These are phyloP conservation scores for Platynereis dumerilii DNA, from an alignment of 2,888 invertebrate genomes.

Conservation along the genomic window DNA sequence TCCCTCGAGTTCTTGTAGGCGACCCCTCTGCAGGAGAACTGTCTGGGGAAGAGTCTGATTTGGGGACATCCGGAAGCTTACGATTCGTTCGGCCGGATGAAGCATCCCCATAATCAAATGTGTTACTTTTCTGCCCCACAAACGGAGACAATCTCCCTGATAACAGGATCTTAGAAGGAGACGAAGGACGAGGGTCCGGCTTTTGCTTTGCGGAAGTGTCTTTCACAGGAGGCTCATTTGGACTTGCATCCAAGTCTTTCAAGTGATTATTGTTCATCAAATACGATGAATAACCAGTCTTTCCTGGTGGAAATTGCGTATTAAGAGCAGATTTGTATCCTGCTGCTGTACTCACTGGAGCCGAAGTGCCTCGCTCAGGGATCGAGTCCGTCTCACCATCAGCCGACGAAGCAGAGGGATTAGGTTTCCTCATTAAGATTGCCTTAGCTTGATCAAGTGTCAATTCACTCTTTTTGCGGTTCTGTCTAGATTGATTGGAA, in stretches of 20 bases:
- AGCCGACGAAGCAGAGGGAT: neutral
- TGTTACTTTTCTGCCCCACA: neutral
- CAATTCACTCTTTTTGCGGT: slow-evolving; percentile 3
- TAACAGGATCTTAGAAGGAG: neutral
- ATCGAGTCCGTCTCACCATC: neutral
- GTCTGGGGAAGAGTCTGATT: neutral
- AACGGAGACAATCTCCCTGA: slow-evolving; percentile 3
- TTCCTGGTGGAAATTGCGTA: neutral
- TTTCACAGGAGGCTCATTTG: slow-evolving; percentile 9
- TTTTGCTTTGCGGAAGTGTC: slow-evolving; percentile 1
- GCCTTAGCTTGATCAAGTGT: slow-evolving; percentile 22
- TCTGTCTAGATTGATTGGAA: neutral
- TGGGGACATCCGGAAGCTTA: neutral
- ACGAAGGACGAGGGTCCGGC: neutral
- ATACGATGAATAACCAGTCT: neutral
- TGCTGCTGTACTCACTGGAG: neutral
- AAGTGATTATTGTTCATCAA: too few species aligned
- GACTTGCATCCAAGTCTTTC: slow-evolving; percentile 6
- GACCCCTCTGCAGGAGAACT: slow-evolving; percentile 4
- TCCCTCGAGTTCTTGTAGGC: neutral
- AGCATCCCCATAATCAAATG: neutral
- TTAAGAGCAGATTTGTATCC: slow-evolving; percentile 3
- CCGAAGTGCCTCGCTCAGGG: neutral
- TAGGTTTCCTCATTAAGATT: slow-evolving; percentile 7
- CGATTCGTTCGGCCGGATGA: neutral